Base-by-base conservation (phyloP, 2,888 invertebrate genomes). In the Pristionchus arcanus region DNA sequence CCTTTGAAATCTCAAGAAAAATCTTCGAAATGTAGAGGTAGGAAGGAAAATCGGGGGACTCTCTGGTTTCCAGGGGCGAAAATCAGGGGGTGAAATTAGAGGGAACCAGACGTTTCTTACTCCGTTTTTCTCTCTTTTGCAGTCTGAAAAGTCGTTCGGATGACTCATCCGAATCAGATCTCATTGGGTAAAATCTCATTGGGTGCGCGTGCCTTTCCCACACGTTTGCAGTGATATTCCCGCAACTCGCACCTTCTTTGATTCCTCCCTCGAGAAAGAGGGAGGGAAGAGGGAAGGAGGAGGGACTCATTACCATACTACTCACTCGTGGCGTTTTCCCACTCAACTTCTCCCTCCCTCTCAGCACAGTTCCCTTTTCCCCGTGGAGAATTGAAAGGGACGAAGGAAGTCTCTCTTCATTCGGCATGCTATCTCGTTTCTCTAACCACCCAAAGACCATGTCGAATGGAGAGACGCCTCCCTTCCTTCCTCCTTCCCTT, bases 271-370 rank as follows among this genome's bases (percentile, higher is more conserved):
- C n/a, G 25, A n/a, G 63, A 53, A 53, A 59, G 59, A 25, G 63
- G 63, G 21, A 55, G 19, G 19, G 21, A 9, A 25, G 63, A 25
- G 21, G 21, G 21, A 55, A n/a, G 63, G 63, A 63, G 63, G 25
- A 25, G 59, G 59, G 63, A n/a, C 68, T 71, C 68, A 71, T 71
- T 71, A 71, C 68, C 68, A 71, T 71, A 71, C 31, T 71, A 71
- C 31, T 31, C 28, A 11, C 11, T 13, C 63, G n/a, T 63, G 25
- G 1, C 59, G 3, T 28, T 31, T 15, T 31, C 68, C 13, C 31
- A 11, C 68, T 19, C 42, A 49, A 49, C 68, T 31, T 25, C 34
- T 71, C 71, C 34, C 34, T 71, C 34, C 31, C 31, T 19, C 68
- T 9, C 63, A 25, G 68, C 68, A 68, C 68, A 68, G n/a, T 68